Conservation (phyloP, 23 tunicate genomes). For the Ciona savignyi region DNA sequence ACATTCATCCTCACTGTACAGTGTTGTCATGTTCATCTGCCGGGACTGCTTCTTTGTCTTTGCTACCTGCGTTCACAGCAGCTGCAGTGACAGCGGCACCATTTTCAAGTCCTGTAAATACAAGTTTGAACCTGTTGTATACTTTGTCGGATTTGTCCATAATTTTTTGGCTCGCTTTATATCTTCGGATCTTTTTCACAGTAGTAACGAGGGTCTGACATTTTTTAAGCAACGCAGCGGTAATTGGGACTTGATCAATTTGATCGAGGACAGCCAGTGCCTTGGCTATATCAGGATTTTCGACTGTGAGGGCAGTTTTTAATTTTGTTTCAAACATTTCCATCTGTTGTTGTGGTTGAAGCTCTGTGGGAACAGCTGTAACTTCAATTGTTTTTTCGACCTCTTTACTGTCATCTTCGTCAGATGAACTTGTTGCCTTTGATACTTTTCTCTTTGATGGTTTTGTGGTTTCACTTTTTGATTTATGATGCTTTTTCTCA, state of each 20-base stretch:
- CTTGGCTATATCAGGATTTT: conserved; percentile 80
- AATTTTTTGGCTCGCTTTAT: conserved; percentile 80
- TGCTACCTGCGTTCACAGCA: conserved; percentile 14
- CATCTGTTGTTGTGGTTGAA: conserved; percentile 38
- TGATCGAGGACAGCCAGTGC: conserved; percentile 51
- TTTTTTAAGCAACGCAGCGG: conserved; percentile 52
- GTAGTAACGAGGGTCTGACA: conserved; percentile 69
- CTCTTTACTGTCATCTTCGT: conserved; percentile 8
- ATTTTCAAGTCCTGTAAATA: conserved; percentile 68
- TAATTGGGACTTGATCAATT: conserved; percentile 60
- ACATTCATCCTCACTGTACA: no score
- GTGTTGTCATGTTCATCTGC: neutral
- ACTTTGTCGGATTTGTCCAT: conserved; percentile 87
- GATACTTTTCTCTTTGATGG: neutral
- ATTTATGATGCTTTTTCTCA: conserved; percentile 25
- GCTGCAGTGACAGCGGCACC: conserved; percentile 47
- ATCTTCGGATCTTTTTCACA: conserved; percentile 79
- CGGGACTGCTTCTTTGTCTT: conserved; percentile 4
- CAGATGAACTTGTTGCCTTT: neutral
- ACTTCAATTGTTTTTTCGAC: conserved; percentile 2
- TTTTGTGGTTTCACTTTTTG: neutral
- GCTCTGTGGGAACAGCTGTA: conserved; percentile 7
- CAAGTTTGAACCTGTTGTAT: conserved; percentile 64
- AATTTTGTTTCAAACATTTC: conserved; percentile 64
- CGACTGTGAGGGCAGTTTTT: conserved; percentile 69